phyloP scores from a whole-genome alignment of 2,888 invertebrate genomes.

The Acleris laterana region DNA sequence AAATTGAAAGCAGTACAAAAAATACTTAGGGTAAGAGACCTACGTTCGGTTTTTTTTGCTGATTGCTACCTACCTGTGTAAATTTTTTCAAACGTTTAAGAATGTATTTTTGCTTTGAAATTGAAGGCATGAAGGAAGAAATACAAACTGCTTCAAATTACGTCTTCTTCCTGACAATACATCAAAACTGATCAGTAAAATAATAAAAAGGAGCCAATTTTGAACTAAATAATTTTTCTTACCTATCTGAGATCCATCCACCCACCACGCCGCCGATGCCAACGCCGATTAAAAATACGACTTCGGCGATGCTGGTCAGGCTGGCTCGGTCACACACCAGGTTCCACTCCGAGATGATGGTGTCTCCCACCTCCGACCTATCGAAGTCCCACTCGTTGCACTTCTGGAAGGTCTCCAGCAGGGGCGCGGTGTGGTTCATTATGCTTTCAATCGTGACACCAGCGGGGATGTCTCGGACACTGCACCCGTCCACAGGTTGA shows the following conservation, averaged over 20 bases:
- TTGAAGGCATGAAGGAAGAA: too few relatives aligned
- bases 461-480: constrained; percentile 73
- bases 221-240: constrained; percentile 38
- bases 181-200: background rate
- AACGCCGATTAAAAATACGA: constrained; percentile 90
- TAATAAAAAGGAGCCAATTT: background rate
- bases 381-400: constrained; percentile 87
- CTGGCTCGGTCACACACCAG: constrained; percentile 89
- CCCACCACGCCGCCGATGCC: constrained; percentile 91
- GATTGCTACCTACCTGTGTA: too few relatives aligned
- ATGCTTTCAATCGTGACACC: constrained; percentile 68
- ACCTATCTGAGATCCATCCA: constrained; percentile 91
- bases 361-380: constrained; percentile 83
- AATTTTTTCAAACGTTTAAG: too few relatives aligned
- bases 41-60: too few relatives aligned
- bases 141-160: too few relatives aligned
- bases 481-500: constrained; percentile 85
- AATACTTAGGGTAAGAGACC: too few relatives aligned
- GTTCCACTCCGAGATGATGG: constrained; percentile 90
- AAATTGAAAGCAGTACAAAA: too few relatives aligned
- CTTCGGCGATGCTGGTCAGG: constrained; percentile 89
- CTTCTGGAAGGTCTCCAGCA: constrained; percentile 67
- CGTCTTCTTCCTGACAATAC: too few relatives aligned
- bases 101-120: too few relatives aligned
- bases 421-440: constrained; percentile 67